Conservation (phyloP, 2,888 invertebrate species). For the Melieria crassipennis region DNA sequence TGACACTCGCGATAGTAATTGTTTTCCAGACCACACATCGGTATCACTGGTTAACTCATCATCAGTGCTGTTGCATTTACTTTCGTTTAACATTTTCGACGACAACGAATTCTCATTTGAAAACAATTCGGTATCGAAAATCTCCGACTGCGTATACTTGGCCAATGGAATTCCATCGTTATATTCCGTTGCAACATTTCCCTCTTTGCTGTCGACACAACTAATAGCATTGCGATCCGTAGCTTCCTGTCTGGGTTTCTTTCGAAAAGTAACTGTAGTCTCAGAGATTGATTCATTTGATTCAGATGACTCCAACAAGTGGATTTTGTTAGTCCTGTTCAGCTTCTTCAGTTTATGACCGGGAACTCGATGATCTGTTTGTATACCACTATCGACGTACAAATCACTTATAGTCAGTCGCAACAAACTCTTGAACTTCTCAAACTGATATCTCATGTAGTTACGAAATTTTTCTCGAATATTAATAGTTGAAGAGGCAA, state of each 20-base stretch:
- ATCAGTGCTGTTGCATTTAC: constrained; percentile 17
- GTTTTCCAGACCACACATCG: constrained; percentile 7
- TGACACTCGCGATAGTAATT: no score
- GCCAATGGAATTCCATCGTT: constrained; percentile 52
- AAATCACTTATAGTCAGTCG: neutral
- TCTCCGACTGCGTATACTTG: constrained; percentile 53
- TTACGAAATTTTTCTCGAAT: constrained; percentile 45
- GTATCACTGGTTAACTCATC: constrained; percentile 33
- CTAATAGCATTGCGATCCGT: neutral
- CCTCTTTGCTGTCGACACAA: neutral
- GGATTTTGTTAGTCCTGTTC: constrained; percentile 49
- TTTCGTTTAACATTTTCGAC: constrained; percentile 9
- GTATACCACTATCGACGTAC: constrained; percentile 40
- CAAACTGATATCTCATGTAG: constrained; percentile 47
- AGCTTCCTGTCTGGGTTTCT: no score
- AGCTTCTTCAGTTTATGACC: constrained; percentile 46
- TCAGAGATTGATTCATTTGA: constrained; percentile 1
- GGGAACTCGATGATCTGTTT: constrained; percentile 43
- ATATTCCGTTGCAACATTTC: constrained; percentile 42
- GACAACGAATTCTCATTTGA: constrained; percentile 17
- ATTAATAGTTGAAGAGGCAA: constrained; percentile 37
- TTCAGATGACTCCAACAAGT: constrained; percentile 37
- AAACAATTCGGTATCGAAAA: constrained; percentile 44
- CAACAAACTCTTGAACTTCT: constrained; percentile 42
- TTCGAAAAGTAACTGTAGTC: no score